phyloP scores from a whole-genome alignment of 2,888 invertebrate genomes.

The Stegophylla sp. region DNA sequence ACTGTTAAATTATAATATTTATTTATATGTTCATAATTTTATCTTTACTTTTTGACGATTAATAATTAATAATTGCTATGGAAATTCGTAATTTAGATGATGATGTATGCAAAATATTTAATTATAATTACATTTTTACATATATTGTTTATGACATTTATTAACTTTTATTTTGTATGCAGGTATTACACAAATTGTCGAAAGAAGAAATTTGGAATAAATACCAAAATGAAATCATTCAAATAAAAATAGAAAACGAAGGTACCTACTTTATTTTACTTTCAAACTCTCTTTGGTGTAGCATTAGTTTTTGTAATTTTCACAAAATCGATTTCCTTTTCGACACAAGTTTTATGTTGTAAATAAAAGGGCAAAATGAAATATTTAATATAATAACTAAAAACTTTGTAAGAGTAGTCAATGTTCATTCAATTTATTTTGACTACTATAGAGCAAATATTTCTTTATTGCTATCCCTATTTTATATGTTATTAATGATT shows the following conservation, averaged over 20 bases:
- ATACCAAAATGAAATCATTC: constrained; percentile 39
- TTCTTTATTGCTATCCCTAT: too few relatives aligned
- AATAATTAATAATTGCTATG: neutral
- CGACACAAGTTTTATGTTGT: too few relatives aligned
- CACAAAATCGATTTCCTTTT: neutral
- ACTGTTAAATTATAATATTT: neutral
- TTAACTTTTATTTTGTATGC: neutral
- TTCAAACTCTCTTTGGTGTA: too few relatives aligned
- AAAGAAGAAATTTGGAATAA: constrained; percentile 47
- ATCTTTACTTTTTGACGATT: constrained; percentile 16
- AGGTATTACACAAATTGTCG: constrained; percentile 30
- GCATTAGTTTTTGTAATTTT: neutral
- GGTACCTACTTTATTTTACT: neutral
- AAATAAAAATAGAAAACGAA: constrained; percentile 48
- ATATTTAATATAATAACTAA: too few relatives aligned
- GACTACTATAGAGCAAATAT: too few relatives aligned
- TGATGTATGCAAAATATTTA: constrained; percentile 29
- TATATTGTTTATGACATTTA: neutral
- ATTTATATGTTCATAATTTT: neutral
- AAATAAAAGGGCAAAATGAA: neutral
- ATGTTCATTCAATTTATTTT: too few relatives aligned
- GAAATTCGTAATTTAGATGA: constrained; percentile 30
- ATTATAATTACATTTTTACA: neutral
- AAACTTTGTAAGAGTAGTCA: too few relatives aligned
- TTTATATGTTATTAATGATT: too few relatives aligned